Conservation (phyloP, 2,797 vertebrate genomes). For the Ceryle rudis region DNA sequence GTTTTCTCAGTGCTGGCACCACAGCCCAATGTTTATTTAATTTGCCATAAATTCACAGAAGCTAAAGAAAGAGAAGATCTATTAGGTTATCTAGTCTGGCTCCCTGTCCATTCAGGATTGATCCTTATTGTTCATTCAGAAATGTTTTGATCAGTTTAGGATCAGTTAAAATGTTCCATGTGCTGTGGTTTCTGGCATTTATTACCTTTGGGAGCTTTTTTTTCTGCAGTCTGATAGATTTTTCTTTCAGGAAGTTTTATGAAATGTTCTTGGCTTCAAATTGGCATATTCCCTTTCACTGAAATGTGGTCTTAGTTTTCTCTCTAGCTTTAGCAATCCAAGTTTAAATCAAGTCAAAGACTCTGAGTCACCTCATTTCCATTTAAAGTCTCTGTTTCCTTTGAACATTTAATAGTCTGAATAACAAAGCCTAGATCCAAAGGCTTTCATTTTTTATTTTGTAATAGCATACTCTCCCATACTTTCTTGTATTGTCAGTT, state of each 20-base stretch:
- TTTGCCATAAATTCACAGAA: conserved; percentile 9
- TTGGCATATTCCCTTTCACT: conserved; percentile 33
- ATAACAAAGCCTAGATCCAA: conserved; percentile 44
- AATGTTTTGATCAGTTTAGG: conserved; percentile 38
- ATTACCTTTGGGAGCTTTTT: neutral
- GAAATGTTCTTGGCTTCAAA: conserved; percentile 49
- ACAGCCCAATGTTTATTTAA: neutral
- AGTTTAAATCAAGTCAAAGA: conserved; percentile 57
- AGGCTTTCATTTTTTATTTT: conserved; percentile 41
- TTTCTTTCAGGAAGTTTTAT: conserved; percentile 55
- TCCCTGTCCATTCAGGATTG: neutral
- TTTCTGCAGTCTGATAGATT: conserved; percentile 5
- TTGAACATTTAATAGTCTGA: conserved; percentile 53
- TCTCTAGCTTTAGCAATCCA: neutral
- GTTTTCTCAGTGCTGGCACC: neutral
- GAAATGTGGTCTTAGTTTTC: conserved; percentile 46
- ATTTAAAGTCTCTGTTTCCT: conserved; percentile 49
- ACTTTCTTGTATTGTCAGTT: conserved; percentile 23
- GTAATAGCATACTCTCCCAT: conserved; percentile 8
- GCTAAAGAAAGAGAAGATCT: neutral
- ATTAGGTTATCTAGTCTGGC: neutral
- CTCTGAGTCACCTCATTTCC: conserved; percentile 39
- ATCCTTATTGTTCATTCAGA: conserved; percentile 31
- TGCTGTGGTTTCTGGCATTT: neutral
- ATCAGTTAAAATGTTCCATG: conserved; percentile 11